These are phyloP conservation scores for Galbula dea DNA, from an alignment of 2,113 vertebrate genomes.

Conservation along the genomic window DNA sequence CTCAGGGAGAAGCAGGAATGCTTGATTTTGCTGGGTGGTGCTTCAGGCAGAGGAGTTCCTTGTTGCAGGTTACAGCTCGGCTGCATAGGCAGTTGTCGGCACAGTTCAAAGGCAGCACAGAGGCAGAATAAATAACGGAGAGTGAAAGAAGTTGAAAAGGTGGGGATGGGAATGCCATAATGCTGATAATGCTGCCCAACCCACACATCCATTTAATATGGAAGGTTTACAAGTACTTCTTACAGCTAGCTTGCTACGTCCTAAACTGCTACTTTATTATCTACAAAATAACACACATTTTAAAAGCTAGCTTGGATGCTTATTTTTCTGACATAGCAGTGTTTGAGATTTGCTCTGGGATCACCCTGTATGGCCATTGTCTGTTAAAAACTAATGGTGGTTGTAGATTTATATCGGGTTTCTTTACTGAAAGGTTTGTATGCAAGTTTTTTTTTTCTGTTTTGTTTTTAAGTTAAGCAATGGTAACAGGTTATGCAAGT, in stretches of 20 bases:
- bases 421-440: not conserved
- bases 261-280: not conserved
- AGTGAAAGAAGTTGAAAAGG: not conserved
- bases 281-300: not conserved
- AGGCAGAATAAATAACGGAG: not conserved
- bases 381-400: not conserved
- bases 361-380: not conserved
- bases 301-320: not conserved
- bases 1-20: rapidly evolving
- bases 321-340: not conserved
- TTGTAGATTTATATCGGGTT: not conserved
- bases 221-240: not conserved
- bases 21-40: not conserved
- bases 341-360: not conserved
- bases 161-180: not conserved
- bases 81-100: not conserved
- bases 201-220: not conserved
- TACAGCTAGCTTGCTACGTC: not conserved
- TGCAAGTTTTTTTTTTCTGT: not conserved
- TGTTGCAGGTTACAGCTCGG: not conserved
- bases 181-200: not conserved
- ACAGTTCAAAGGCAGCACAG: not conserved
- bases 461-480: not conserved
- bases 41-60: not conserved
- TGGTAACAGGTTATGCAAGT: not conserved